phyloP scores from a whole-genome alignment of 2,113 vertebrate species.

The Ascaphus truei region DNA sequence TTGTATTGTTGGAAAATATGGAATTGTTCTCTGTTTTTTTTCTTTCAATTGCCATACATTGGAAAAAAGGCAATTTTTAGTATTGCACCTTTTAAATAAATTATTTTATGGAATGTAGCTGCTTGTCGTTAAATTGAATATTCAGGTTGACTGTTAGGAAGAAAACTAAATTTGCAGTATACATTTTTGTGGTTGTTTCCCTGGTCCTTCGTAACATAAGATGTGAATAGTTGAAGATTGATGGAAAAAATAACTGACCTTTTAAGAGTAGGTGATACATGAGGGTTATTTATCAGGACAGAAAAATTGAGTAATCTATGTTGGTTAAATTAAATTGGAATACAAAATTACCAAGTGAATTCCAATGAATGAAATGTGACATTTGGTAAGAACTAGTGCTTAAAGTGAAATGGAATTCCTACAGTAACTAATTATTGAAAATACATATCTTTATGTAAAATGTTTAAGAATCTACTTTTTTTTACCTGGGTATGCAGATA shows the following conservation, averaged over 20 bases:
- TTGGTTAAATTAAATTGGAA: neutral
- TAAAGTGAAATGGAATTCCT: neutral
- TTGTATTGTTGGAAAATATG: neutral
- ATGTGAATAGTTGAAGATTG: neutral
- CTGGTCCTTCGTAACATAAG: neutral
- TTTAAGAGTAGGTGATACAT: conserved; percentile 12
- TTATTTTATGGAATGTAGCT: too few species aligned
- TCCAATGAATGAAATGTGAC: neutral
- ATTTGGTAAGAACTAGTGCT: neutral
- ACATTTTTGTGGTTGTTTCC: neutral
- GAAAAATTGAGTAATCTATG: neutral
- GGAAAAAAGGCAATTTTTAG: too few species aligned
- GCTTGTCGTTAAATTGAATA: too few species aligned
- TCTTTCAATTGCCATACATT: neutral
- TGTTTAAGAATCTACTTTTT: too few species aligned
- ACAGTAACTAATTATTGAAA: too few species aligned
- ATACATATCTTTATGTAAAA: too few species aligned
- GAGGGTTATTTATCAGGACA: neutral
- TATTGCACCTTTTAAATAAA: too few species aligned
- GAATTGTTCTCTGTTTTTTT: neutral
- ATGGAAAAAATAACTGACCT: conserved; percentile 13
- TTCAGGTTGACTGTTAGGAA: too few species aligned
- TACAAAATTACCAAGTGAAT: neutral
- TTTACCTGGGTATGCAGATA: too few species aligned
- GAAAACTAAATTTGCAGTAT: neutral